Base-by-base conservation (phyloP, 1,140 invertebrate genomes). In the Trichomalopsis sarcophagae region DNA sequence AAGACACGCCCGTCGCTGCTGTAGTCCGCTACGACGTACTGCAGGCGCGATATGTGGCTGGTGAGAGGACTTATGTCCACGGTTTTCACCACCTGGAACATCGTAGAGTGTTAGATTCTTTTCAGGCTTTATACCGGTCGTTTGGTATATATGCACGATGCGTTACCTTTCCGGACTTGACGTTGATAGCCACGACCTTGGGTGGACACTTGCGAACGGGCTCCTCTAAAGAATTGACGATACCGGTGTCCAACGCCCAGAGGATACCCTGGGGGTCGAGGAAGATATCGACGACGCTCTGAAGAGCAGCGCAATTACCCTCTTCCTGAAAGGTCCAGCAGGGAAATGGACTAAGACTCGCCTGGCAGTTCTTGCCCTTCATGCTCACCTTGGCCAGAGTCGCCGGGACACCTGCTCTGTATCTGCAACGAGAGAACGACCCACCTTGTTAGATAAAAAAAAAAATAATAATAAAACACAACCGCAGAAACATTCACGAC, bases 231-330 rank as follows among this genome's bases (percentile, higher is more conserved):
- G 95, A 95, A 86, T 96, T 95, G 2, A 95, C 94, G 66, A 96
- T 93, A 62, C 96, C 96, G 55, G 94, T 93, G 87, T 96, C 96
- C 80, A 96, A 91, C 2, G 94, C 93, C 96, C 96, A 96, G 1
- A 96, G 89, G 23, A 95, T 94, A 84, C 94, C 94, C 88, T 95
- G 90, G 14, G 89, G 87, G 90, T 96, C 95, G 27, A 96, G 84
- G 76, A 91, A 92, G 4, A 95, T 89, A 88, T 96, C 95, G 9
- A 96, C 94, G 11, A 93, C 95, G 13, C 93, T 95, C 86, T 95
- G 95, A 3, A 96, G 87, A 0, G 94, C 94, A 73, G 94, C 90
- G 82, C 95, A 95, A 87, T 94, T 95, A 27, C 95, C 94, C 88
- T 95, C 95, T 86, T 95, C 95, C 88, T 95, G 95, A n/a, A 94